phyloP scores from a whole-genome alignment of 2,797 vertebrate species.

The Trematomus bernacchii region DNA sequence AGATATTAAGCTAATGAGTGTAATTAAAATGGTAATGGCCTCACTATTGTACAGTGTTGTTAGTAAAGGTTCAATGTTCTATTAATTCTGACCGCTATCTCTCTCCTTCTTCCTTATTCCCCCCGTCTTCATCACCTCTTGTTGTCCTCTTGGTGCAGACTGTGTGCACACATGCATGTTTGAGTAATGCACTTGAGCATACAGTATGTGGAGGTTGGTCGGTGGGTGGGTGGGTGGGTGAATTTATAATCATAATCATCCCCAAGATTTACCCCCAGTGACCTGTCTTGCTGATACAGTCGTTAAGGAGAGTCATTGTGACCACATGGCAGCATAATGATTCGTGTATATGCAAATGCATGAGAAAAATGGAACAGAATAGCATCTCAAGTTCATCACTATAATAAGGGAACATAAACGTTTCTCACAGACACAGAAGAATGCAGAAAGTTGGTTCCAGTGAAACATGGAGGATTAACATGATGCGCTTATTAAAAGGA shows the following conservation, averaged over 20 bases:
- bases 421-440: slow-evolving; percentile 4
- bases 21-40: slow-evolving; percentile 68
- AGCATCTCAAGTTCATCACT: slow-evolving; percentile 35
- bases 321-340: slow-evolving; percentile 49
- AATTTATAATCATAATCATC: slow-evolving; percentile 63
- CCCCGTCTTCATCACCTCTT: slow-evolving; percentile 24
- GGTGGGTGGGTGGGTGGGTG: slow-evolving; percentile 48
- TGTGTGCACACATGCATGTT: slow-evolving; percentile 32
- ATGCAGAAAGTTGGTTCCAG: slow-evolving; percentile 1
- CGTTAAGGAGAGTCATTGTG: slow-evolving; percentile 62
- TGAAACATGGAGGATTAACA: slow-evolving; percentile 19
- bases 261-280: slow-evolving; percentile 45
- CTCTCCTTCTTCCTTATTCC: slow-evolving; percentile 29
- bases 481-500: slow-evolving; percentile 15
- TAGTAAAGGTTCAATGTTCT: slow-evolving; percentile 63
- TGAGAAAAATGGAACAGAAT: slow-evolving; percentile 19
- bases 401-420: slow-evolving; percentile 4
- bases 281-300: slow-evolving; percentile 61
- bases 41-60: slow-evolving; percentile 56
- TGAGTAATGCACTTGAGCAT: slow-evolving; percentile 58
- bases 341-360: slow-evolving; percentile 45
- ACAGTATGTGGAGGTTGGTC: slow-evolving; percentile 37
- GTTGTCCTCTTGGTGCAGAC: slow-evolving; percentile 13
- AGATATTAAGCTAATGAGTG: slow-evolving; percentile 69
- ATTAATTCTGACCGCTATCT: slow-evolving; percentile 65